These are phyloP conservation scores for Phlogophora meticulosa DNA, from an alignment of 2,888 invertebrate genomes.

Conservation along the genomic window DNA sequence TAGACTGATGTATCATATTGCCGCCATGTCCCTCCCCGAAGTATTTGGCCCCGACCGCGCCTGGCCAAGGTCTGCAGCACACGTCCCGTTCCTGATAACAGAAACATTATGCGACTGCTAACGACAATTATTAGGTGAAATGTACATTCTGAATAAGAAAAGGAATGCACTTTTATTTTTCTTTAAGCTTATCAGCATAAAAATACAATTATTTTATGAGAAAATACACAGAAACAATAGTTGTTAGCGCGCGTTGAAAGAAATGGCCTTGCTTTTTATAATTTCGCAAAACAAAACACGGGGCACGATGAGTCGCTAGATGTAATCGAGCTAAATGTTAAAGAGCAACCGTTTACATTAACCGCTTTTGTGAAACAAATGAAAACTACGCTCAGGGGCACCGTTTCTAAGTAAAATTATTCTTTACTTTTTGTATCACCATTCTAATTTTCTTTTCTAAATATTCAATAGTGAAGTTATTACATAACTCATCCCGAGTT, in stretches of 20 bases:
- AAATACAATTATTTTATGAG: constrained; percentile 28
- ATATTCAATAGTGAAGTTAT: constrained; percentile 31
- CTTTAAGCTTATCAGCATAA: constrained; percentile 38
- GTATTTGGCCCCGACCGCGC: too few species aligned
- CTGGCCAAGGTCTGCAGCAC: neutral
- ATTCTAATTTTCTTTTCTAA: constrained; percentile 57
- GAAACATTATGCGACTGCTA: neutral
- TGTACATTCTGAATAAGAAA: constrained; percentile 5
- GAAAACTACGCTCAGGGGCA: constrained; percentile 82
- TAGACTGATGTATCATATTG: too few species aligned
- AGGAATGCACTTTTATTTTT: constrained; percentile 39
- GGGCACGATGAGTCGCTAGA: constrained; percentile 73
- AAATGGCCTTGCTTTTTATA: constrained; percentile 65
- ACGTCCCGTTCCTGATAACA: neutral
- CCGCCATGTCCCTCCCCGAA: too few species aligned
- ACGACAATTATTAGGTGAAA: constrained; percentile 14
- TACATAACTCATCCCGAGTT: neutral
- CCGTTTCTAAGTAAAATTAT: constrained; percentile 74
- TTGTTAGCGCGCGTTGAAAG: constrained; percentile 44
- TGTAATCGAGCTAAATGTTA: constrained; percentile 85
- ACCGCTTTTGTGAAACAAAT: constrained; percentile 86
- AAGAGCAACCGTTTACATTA: constrained; percentile 83
- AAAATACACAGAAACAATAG: constrained; percentile 48
- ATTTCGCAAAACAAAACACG: constrained; percentile 72
- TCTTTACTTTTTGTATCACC: constrained; percentile 68